phyloP scores from a whole-genome alignment of 2,797 vertebrate species.

The Pangasius krempfi region DNA sequence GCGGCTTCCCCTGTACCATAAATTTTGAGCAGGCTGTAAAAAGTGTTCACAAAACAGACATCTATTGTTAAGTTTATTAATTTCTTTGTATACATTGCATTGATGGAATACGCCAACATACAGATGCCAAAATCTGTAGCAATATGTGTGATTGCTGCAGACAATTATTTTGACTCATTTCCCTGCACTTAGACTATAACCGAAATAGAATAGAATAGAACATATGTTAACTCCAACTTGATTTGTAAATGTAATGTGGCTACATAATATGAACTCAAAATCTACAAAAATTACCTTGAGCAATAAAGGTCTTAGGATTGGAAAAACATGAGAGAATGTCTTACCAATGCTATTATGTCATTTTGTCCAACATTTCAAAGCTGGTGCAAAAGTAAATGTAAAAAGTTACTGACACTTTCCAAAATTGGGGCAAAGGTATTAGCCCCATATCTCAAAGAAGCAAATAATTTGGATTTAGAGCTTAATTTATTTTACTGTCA shows the following conservation, averaged over 20 bases:
- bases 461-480: background rate
- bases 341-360: too few relatives aligned
- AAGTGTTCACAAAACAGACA: too few relatives aligned
- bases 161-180: background rate
- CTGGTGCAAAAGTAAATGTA: too few relatives aligned
- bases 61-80: background rate
- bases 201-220: background rate
- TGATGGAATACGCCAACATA: background rate
- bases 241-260: background rate
- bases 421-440: too few relatives aligned
- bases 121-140: background rate
- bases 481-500: background rate
- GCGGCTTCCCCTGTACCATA: too few relatives aligned
- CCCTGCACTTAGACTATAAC: background rate
- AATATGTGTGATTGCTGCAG: background rate
- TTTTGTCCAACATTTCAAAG: too few relatives aligned
- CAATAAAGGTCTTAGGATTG: too few relatives aligned
- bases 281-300: too few relatives aligned
- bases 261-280: background rate
- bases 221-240: background rate
- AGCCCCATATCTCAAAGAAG: background rate
- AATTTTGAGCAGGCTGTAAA: too few relatives aligned
- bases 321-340: too few relatives aligned
- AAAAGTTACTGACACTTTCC: too few relatives aligned
- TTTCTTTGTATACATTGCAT: background rate